Base-by-base conservation (phyloP, 2,888 invertebrate genomes). In the Melanophora roralis region DNA sequence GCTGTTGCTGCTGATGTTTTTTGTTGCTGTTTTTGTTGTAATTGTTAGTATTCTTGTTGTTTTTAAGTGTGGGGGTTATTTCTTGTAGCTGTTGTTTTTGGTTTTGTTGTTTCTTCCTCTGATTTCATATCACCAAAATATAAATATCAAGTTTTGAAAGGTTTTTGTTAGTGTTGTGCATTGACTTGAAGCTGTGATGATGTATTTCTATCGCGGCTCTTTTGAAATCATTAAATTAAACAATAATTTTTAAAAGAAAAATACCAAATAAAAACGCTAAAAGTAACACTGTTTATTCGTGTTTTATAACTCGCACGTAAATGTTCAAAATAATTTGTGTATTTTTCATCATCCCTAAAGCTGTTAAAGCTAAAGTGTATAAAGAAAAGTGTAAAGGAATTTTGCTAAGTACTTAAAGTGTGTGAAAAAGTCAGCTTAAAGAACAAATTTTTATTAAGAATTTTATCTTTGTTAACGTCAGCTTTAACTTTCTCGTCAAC, bases 101-200 rank as follows among this genome's bases (percentile, higher is more conserved):
- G 47, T 34, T 62, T 72, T 74, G 74, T 73, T 73, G 57, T 43
- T 75, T 71, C 72, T 55, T 51, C 77, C 60, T 72, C 67, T 72
- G 69, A 69, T 72, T 72, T 67, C 74, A 75, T 69, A 72, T 76
- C 55, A 73, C 36, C 57, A 51, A 71, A 73, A 79, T 69, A 77
- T 73, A 75, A 59, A 78, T 77, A 79, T 78, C 77, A 74, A 77
- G 68, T 77, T 76, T 55, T 73, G 45, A 78, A 78, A 74, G 69
- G 76, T 64, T 80, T 80, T 76, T 68, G 76, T 76, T 76, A 80
- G 80, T 80, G 80, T 76, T 80, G 76, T 80, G 76, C 55, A 80
- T 80, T 80, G 80, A 80, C 80, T 80, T 80, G 76, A 80, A 80
- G 80, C 80, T 76, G 80, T 72, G 72, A 80, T 80, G 80, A 80